phyloP scores from a whole-genome alignment of 2,888 invertebrate genomes.

The Fissipunctia ypsillon region DNA sequence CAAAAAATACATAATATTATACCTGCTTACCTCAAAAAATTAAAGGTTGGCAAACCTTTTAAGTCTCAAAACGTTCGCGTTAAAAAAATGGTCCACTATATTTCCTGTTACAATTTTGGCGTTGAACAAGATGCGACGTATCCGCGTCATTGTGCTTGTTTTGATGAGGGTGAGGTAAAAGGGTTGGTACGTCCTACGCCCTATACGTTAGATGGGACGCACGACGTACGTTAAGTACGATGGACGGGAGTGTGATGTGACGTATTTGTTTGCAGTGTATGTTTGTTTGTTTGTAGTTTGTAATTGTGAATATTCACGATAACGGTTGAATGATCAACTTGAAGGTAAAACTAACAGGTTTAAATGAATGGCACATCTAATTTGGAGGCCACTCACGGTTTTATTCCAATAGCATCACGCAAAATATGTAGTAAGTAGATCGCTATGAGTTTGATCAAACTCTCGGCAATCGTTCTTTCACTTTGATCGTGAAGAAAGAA shows the following conservation, averaged over 20 bases:
- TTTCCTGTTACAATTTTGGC: constrained; percentile 58
- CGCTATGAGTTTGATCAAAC: no score
- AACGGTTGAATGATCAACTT: no score
- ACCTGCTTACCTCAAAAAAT: neutral
- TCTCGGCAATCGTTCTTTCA: no score
- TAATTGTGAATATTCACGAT: no score
- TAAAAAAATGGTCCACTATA: constrained; percentile 47
- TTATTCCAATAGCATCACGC: no score
- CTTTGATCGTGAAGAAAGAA: no score
- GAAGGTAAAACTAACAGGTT: no score
- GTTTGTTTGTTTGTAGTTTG: constrained; percentile 22
- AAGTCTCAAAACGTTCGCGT: constrained; percentile 9
- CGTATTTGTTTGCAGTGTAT: neutral
- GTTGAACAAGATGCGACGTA: constrained; percentile 58
- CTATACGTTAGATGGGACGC: constrained; percentile 4
- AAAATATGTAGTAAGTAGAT: no score
- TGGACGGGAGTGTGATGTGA: neutral
- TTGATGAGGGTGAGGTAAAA: constrained; percentile 62
- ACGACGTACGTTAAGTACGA: no score
- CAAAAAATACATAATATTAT: neutral
- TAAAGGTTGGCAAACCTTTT: constrained; percentile 19
- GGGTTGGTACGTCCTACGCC: constrained; percentile 32
- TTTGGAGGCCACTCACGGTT: no score
- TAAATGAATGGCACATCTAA: no score
- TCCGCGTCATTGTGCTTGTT: constrained; percentile 48